A percentile compares a stretch with the other conserved stretches of the same genome.
These are phyloP conservation scores for Ondatra zibethicus DNA, from an alignment of 2,113 vertebrate genomes.

Conservation along the genomic window DNA sequence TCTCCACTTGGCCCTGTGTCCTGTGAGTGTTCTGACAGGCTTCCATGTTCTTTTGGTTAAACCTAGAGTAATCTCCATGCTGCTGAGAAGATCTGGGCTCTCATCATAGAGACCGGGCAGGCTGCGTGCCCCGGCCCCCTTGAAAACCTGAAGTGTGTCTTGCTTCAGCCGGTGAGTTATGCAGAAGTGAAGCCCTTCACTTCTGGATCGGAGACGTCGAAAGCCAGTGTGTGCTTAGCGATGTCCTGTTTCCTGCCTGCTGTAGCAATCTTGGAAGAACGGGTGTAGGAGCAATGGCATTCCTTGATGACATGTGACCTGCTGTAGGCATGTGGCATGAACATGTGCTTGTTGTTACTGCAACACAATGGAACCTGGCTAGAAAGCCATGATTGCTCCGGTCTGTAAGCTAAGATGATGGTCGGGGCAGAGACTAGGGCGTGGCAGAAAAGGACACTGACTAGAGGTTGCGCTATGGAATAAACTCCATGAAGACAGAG, in stretches of 20 bases:
- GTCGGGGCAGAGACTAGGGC: neutral
- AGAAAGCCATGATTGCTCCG: neutral
- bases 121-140: neutral
- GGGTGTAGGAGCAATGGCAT: accelerated
- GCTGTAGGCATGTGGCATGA: neutral
- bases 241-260: neutral
- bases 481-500: neutral
- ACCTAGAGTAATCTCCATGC: accelerated
- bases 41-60: neutral
- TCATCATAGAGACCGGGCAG: neutral
- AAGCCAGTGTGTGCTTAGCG: neutral
- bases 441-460: neutral
- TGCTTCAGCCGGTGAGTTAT: neutral
- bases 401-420: neutral
- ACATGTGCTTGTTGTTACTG: neutral
- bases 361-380: neutral
- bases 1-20: neutral
- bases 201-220: neutral
- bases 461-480: neutral
- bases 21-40: neutral
- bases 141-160: neutral
- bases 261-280: neutral
- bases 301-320: neutral
- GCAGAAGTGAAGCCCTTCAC: neutral
- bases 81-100: neutral